These are phyloP conservation scores for Elysia chlorotica DNA, from an alignment of 1,140 invertebrate species.

Conservation along the genomic window DNA sequence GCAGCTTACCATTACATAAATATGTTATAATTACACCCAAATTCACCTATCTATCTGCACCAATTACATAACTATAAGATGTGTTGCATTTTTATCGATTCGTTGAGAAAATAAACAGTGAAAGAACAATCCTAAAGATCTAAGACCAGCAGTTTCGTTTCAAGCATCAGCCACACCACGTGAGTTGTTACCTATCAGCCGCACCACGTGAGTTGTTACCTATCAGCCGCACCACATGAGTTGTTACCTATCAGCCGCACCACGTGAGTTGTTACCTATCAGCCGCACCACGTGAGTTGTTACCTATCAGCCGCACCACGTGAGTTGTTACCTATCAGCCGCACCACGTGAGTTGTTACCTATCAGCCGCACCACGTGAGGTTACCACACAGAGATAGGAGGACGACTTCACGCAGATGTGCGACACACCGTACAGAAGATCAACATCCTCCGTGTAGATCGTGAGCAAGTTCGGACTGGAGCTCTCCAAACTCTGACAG, in stretches of 20 bases:
- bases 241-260: background rate
- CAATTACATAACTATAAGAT: too few species aligned
- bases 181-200: too few species aligned
- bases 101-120: too few species aligned
- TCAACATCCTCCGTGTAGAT: conserved; percentile 83
- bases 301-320: background rate
- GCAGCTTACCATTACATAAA: too few species aligned
- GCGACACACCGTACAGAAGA: conserved; percentile 70
- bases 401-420: conserved; percentile 61
- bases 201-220: too few species aligned
- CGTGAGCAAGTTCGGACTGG: conserved; percentile 59
- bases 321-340: background rate
- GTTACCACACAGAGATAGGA: conserved; percentile 38
- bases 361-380: background rate
- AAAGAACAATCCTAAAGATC: too few species aligned
- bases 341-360: background rate
- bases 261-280: background rate
- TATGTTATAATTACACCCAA: too few species aligned
- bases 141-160: too few species aligned
- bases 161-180: too few species aligned
- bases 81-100: too few species aligned
- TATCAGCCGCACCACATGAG: too few species aligned
- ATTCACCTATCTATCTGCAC: too few species aligned
- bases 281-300: background rate
- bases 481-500: conserved; percentile 27